Conservation (phyloP, 1,140 invertebrate species). For the Meloidogyne chitwoodi region DNA sequence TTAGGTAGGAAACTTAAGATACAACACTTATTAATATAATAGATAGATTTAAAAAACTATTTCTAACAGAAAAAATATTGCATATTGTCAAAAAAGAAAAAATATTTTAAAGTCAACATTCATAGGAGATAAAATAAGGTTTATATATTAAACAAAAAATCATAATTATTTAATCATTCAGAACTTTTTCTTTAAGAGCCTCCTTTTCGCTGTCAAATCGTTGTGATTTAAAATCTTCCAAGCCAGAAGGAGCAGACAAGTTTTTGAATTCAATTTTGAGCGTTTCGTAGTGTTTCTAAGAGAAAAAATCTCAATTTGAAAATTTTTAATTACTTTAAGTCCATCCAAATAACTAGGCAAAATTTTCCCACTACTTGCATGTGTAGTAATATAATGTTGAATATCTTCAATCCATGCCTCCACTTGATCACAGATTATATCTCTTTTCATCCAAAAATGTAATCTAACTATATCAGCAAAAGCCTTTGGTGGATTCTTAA, state of each 20-base stretch:
- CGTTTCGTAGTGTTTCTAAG: conserved; percentile 11
- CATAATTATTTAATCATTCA: not conserved
- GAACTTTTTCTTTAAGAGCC: not conserved
- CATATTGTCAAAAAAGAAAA: too few species aligned
- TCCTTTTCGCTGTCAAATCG: not conserved
- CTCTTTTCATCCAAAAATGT: conserved; percentile 88
- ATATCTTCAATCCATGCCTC: conserved; percentile 70
- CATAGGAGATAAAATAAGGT: too few species aligned
- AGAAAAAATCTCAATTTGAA: not conserved
- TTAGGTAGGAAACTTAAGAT: too few species aligned
- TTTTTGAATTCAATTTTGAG: conserved; percentile 2
- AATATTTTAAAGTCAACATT: too few species aligned
- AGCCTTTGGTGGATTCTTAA: conserved; percentile 32
- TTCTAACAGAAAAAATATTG: too few species aligned
- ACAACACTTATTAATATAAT: too few species aligned
- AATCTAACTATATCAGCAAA: conserved; percentile 76
- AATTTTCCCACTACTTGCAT: conserved; percentile 3
- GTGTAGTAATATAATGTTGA: conserved; percentile 8
- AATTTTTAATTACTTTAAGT: conserved; percentile 5
- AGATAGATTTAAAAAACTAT: too few species aligned
- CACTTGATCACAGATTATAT: conserved; percentile 81
- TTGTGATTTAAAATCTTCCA: conserved; percentile 5
- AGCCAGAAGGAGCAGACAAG: not conserved
- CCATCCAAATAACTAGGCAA: conserved; percentile 27
- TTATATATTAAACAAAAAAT: not conserved